Conservation (phyloP, 2,113 vertebrate genomes). For the Artemisiospiza belli region DNA sequence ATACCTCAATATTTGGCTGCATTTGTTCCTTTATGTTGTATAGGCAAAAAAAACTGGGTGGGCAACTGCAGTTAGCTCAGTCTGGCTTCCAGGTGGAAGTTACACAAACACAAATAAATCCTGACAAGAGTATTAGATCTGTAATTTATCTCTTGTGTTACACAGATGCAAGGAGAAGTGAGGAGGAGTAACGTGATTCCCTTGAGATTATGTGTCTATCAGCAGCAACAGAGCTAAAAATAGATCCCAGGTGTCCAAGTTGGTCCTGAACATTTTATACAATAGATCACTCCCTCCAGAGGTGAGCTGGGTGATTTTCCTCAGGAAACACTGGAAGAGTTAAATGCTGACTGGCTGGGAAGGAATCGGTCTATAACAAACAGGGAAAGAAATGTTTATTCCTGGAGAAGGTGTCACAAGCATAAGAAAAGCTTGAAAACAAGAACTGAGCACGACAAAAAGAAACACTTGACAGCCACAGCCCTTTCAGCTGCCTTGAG, state of each 20-base stretch:
- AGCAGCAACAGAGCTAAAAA: background rate
- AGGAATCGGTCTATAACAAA: background rate
- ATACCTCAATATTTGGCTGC: background rate
- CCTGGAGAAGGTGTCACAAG: background rate
- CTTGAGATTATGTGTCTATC: background rate
- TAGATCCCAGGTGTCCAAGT: background rate
- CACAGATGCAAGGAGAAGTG: background rate
- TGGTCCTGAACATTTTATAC: background rate
- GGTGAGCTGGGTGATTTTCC: background rate
- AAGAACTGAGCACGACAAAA: background rate
- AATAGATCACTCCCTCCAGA: background rate
- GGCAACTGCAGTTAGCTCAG: background rate
- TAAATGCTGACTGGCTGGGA: background rate
- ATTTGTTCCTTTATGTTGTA: fast-evolving
- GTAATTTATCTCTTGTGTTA: background rate
- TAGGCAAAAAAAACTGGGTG: background rate
- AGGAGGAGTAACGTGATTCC: background rate
- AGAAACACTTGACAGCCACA: constrained; percentile 5
- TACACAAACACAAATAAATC: background rate
- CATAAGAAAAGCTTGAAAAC: background rate
- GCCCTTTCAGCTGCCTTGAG: background rate
- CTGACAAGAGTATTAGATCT: background rate
- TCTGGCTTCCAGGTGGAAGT: background rate
- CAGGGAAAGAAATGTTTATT: background rate
- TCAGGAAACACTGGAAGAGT: background rate